Conservation (phyloP, 1,140 invertebrate species). For the Aphaenogaster ashmeadi region DNA sequence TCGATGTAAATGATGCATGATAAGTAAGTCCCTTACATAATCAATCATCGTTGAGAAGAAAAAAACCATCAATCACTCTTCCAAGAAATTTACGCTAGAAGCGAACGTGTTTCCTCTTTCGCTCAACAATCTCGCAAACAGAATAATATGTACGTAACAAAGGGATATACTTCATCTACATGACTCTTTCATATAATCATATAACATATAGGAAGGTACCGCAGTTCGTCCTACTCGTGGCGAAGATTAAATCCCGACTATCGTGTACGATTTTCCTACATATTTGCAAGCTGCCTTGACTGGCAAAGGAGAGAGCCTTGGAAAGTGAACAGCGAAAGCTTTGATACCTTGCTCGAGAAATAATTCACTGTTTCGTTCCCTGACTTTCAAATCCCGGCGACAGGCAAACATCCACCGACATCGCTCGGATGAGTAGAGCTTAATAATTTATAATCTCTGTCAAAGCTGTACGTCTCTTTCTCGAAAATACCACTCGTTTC, state of each 20-base stretch:
- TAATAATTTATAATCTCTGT: constrained; percentile 61
- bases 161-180: constrained; percentile 7
- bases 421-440: constrained; percentile 37
- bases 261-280: constrained; percentile 34
- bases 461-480: constrained; percentile 33
- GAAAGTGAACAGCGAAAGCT: constrained; percentile 44
- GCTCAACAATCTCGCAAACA: constrained; percentile 16
- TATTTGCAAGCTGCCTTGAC: constrained; percentile 29
- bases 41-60: constrained; percentile 41
- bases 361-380: constrained; percentile 59
- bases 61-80: constrained; percentile 48
- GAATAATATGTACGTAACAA: constrained; percentile 27
- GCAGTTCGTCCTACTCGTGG: constrained; percentile 1
- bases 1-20: constrained; percentile 2
- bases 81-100: constrained; percentile 11
- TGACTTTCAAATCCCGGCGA: constrained; percentile 52
- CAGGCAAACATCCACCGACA: constrained; percentile 41
- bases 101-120: neutral
- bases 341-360: constrained; percentile 52
- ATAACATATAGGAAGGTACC: constrained; percentile 10
- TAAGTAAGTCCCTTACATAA: constrained; percentile 30
- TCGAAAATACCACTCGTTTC: constrained; percentile 31
- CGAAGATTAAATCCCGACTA: constrained; percentile 54
- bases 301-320: constrained; percentile 10
- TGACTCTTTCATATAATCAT: constrained; percentile 32